These are phyloP conservation scores for Eristalis pertinax DNA, from an alignment of 2,888 invertebrate species.

Conservation along the genomic window DNA sequence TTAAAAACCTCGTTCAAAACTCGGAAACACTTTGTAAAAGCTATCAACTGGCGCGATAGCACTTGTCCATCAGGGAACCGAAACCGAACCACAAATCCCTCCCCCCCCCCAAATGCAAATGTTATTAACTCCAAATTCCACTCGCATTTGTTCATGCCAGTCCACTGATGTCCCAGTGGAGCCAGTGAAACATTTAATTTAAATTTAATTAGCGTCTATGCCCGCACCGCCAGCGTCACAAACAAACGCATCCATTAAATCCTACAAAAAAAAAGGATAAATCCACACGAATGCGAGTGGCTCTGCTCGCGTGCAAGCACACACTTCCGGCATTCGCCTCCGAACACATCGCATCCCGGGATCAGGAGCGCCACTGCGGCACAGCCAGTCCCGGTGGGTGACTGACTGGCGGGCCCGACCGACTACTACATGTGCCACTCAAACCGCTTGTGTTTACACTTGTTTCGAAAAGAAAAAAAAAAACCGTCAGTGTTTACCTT, in stretches of 20 bases:
- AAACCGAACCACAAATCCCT: neutral
- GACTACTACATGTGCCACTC: slow-evolving; percentile 9
- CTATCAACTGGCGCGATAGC: neutral
- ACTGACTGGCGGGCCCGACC: neutral
- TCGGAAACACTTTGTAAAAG: neutral
- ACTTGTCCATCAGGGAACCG: neutral
- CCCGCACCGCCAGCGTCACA: neutral
- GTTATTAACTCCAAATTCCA: neutral
- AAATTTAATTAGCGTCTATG: slow-evolving; percentile 1
- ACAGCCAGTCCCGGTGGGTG: neutral
- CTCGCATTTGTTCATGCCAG: neutral
- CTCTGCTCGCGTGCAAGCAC: neutral
- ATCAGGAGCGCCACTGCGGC: neutral
- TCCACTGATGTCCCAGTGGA: neutral
- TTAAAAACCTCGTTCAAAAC: neutral
- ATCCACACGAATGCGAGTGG: slow-evolving; percentile 9
- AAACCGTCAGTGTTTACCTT: slow-evolving; percentile 38
- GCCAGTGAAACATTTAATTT: neutral
- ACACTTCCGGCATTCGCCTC: slow-evolving; percentile 27
- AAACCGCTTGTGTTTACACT: slow-evolving; percentile 30
- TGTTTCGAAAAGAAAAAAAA: neutral
- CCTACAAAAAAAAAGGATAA: slow-evolving; percentile 13
- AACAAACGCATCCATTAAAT: slow-evolving; percentile 30
- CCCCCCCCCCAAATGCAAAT: neutral
- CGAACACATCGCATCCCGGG: slow-evolving; percentile 31